phyloP scores from a whole-genome alignment of 2,797 vertebrate genomes.

The Meriones psammophilus region DNA sequence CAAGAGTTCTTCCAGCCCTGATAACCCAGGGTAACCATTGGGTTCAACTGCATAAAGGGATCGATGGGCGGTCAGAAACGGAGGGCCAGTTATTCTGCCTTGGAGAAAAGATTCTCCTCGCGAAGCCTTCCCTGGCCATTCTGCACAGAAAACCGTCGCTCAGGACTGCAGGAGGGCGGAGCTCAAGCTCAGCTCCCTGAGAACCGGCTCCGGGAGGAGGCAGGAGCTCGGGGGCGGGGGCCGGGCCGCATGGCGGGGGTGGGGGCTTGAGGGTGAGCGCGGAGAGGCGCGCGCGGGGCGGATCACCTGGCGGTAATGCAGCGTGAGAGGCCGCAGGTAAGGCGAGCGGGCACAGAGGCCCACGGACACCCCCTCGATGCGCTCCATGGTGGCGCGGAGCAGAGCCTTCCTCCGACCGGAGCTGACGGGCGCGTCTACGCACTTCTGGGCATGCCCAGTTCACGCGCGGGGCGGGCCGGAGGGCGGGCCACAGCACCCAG shows the following conservation, averaged over 20 bases:
- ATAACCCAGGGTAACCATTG: neutral
- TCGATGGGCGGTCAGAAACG: neutral
- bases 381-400: constrained; percentile 68
- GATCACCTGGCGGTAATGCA: constrained; percentile 81
- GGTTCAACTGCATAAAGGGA: neutral
- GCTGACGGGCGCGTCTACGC: neutral
- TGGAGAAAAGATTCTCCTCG: neutral
- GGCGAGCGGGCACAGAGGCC: constrained; percentile 63
- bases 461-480: neutral
- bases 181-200: neutral
- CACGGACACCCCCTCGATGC: constrained; percentile 72
- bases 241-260: too few relatives aligned
- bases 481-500: neutral
- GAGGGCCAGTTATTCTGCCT: too few relatives aligned
- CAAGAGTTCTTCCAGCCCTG: neutral
- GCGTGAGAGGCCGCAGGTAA: constrained; percentile 71
- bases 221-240: neutral
- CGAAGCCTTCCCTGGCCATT: neutral
- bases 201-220: neutral
- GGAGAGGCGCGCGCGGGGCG: neutral
- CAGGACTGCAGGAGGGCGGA: neutral
- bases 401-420: accelerated
- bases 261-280: neutral
- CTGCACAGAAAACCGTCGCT: accelerated
- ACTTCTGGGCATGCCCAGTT: constrained; percentile 70